Evolutionary conservation across 1,140 invertebrate species (phyloP).

Genomic region (Conus ventricosus): DNA sequence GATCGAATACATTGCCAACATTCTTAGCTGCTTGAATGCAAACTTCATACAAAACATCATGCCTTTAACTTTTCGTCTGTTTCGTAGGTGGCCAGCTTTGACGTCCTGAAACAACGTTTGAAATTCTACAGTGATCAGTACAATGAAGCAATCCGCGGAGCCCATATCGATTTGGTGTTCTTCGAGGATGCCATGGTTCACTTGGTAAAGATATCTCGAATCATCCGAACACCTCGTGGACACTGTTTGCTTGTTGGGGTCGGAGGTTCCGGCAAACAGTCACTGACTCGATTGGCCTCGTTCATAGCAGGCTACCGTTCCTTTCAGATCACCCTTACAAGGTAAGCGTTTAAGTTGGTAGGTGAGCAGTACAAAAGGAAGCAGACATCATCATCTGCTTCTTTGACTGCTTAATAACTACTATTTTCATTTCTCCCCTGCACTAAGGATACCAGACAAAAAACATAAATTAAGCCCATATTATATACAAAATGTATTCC

Average conservation of each 20-base stretch:
- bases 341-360: conserved; percentile 74
- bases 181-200: conserved; percentile 85
- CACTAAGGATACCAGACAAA: no score
- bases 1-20: no score
- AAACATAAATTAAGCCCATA: no score
- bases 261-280: conserved; percentile 74
- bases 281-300: conserved; percentile 70
- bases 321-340: conserved; percentile 87
- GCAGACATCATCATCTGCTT: background rate
- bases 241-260: conserved; percentile 79
- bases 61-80: background rate
- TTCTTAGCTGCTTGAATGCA: no score
- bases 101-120: conserved; percentile 87
- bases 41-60: no score
- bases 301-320: conserved; percentile 71
- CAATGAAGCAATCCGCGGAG: conserved; percentile 95
- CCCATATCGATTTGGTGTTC: conserved; percentile 97
- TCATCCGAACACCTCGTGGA: conserved; percentile 94
- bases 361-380: background rate
- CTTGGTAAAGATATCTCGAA: conserved; percentile 88
- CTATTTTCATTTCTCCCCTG: no score
- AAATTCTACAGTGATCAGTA: conserved; percentile 94
- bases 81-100: conserved; percentile 73
- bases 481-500: no score
- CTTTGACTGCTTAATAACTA: background rate